A percentile compares a stretch with the other conserved stretches of the same genome.
Conservation (phyloP, 2,888 invertebrate genomes). For the Epinotia brunnichana region DNA sequence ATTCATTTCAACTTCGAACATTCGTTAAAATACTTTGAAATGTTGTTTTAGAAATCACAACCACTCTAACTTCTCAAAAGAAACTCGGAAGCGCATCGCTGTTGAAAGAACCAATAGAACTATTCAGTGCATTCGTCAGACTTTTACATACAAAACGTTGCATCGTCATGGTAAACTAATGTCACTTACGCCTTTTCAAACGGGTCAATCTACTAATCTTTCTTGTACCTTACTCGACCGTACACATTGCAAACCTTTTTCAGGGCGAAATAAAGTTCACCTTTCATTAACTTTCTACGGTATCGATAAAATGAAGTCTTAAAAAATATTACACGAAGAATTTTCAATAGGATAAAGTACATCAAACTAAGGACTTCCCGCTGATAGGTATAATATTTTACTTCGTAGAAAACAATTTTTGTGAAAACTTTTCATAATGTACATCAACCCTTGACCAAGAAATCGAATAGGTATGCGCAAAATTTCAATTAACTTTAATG, state of each 20-base stretch:
- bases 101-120: constrained; percentile 14
- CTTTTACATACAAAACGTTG: not conserved
- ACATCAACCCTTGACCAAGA: too few species aligned
- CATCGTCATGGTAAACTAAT: not conserved
- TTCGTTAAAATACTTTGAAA: constrained; percentile 13
- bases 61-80: constrained; percentile 9
- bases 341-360: too few species aligned
- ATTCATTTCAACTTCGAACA: constrained; percentile 8
- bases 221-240: not conserved
- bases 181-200: not conserved
- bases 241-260: not conserved
- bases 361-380: too few species aligned
- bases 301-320: too few species aligned
- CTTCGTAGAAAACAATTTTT: too few species aligned
- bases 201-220: not conserved
- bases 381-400: too few species aligned
- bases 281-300: not conserved
- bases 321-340: too few species aligned
- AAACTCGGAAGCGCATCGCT: not conserved
- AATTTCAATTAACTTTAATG: too few species aligned
- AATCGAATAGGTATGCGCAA: too few species aligned
- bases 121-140: constrained; percentile 12
- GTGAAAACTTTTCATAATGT: too few species aligned
- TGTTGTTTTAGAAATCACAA: constrained; percentile 18
- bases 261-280: not conserved